Evolutionary conservation across 2,113 vertebrate genomes (phyloP), one percentile per base, ranked within the genome.

Genomic region (Elephas maximus): DNA sequence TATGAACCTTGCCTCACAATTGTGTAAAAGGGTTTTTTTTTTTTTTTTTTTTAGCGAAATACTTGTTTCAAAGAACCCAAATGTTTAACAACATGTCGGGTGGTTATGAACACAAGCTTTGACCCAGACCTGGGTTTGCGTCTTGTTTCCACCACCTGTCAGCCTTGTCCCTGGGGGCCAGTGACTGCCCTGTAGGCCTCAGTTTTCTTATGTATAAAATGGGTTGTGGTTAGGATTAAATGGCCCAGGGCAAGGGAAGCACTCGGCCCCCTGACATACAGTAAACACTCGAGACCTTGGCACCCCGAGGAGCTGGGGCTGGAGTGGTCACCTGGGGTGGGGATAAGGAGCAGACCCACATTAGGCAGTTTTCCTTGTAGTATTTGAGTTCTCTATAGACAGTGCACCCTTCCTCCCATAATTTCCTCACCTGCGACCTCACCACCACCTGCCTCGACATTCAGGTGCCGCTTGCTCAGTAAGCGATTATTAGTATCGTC

Each of bases 31-130:
- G 0, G 57, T 18, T 69, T 62, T 15, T 1, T 9, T 37, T 62
- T 15, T 1, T 9, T 37, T 37, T 37, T 37, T 37, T 37, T 37
- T 37, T 37, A 37, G 0, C 0, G 41, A 14, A 30, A 12, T 28
- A 11, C 84, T 17, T 48, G 48, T 48, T 48, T 48, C 48, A 48
- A 48, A 48, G 48, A 48, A 48, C 48, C 48, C 10, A 48, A 7
- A 10, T 12, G 1, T 26, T 8, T 5, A 23, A 1, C 30, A 0
- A 0, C 3, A 1, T 1, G 0, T 9, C 1, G 0, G 45, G 14
- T 0, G n/a, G 17, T 15, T 0, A 11, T 23, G 0, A 14, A 9
- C 48, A 4, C 6, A 3, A 45, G 12, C 30, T n/a, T 6, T 10
- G 0, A 14, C 24, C 41, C 45, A 79, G n/a, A 14, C n/a, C 15